Base-by-base conservation (phyloP, 1,140 invertebrate genomes). In the Rhagoletis pomonella region DNA sequence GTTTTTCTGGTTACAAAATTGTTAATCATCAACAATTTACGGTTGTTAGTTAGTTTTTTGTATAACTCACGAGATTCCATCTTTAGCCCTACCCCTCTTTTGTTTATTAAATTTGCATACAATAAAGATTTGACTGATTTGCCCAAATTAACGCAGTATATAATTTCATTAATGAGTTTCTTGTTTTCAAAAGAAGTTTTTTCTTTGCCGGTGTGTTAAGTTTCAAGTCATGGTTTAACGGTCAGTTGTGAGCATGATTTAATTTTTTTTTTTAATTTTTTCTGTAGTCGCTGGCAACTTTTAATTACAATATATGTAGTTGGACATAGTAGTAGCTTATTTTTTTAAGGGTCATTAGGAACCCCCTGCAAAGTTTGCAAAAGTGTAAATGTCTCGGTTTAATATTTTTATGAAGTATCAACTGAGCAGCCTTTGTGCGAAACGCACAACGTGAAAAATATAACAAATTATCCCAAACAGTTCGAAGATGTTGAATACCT, bases 81-180 rank as follows among this genome's bases (percentile, higher is more conserved):
- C 47, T 81, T 14, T n/a, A 29, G 17, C 7, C 9, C 19, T 73
- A 5, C 9, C 44, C 44, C 73, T 6, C 55, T 55, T 58, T 50
- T 55, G 3, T 81, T 19, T 55, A 3, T 2, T 55, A 4, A 0
- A 81, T 81, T 81, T 81, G 73, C 73, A 81, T 55, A 81, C 4
- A 29, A 55, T 55, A 81, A 55, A 55, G 67, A 19, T 19, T 81
- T 81, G 47, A 50, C 73, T 81, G 47, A 81, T 81, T 81, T 81
- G 47, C 50, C 73, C 44, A 81, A 81, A 55, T 81, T 81, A 50
- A 55, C 73, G 12, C 73, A 81, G 44, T 81, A 81, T 39, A 81
- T 50, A 58, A 81, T 29, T 81, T 19, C 50, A 55, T 10, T 58
- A 55, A 58, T 81, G 50, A 55, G 50, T 55, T 55, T 55, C 47